Conservation (phyloP, 2,113 vertebrate species). For the Phyllostomus hastatus region DNA sequence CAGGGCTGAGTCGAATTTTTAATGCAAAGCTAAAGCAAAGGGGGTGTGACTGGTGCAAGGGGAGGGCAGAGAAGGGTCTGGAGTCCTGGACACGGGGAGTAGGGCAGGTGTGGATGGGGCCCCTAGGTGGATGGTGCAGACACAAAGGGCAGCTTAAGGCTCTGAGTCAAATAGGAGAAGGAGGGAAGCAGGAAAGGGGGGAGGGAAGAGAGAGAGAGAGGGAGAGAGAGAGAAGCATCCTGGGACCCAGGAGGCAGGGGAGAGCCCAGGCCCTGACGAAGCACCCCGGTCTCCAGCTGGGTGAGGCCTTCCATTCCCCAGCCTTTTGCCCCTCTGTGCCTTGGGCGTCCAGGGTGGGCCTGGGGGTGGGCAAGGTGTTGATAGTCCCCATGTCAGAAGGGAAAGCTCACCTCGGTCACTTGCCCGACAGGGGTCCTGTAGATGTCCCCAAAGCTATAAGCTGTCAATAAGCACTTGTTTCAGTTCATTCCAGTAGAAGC, state of each 20-base stretch:
- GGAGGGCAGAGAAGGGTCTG: neutral
- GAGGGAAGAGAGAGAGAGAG: neutral
- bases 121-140: neutral
- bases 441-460: neutral
- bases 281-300: fast-evolving
- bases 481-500: neutral
- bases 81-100: neutral
- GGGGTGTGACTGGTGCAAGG: neutral
- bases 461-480: neutral
- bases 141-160: neutral
- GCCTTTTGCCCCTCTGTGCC: neutral
- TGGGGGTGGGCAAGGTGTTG: neutral
- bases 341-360: neutral
- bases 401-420: neutral
- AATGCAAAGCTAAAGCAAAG: neutral
- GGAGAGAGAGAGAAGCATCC: neutral
- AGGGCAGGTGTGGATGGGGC: neutral
- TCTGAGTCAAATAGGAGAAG: neutral
- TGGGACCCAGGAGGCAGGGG: neutral
- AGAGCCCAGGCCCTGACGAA: neutral
- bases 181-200: neutral
- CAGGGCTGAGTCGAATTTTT: neutral
- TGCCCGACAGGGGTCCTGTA: neutral
- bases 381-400: neutral
- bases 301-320: neutral